Percentiles rank a stretch among this genome's conserved stretches.
These are phyloP conservation scores for Hypotaenidia okinawae DNA, from an alignment of 2,797 vertebrate genomes.

Conservation along the genomic window DNA sequence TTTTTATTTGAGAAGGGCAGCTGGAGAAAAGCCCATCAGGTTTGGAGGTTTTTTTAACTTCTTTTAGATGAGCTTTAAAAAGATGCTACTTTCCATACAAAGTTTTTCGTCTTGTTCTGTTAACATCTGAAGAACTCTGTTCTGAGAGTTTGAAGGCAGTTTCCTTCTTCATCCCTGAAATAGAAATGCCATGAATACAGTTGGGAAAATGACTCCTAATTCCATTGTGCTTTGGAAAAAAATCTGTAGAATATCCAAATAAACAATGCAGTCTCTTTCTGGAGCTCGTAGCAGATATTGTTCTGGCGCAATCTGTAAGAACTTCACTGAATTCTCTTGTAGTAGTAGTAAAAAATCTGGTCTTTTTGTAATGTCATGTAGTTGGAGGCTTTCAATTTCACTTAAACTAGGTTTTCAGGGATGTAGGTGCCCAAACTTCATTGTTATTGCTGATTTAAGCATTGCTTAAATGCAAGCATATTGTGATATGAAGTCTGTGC, in stretches of 20 bases:
- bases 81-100: not conserved
- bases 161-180: not conserved
- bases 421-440: not conserved
- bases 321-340: not conserved
- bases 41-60: not conserved
- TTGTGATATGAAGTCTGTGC: not conserved
- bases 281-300: not conserved
- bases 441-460: constrained; percentile 28
- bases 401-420: not conserved
- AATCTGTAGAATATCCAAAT: not conserved
- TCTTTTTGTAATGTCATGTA: not conserved
- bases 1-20: not conserved
- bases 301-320: not conserved
- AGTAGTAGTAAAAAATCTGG: not conserved
- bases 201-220: not conserved
- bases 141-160: not conserved
- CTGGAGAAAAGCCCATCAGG: not conserved
- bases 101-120: not conserved
- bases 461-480: constrained; percentile 3
- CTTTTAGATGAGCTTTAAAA: not conserved
- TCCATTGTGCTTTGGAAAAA: not conserved
- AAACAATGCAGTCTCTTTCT: not conserved
- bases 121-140: not conserved
- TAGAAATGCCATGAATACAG: not conserved
- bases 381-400: not conserved